Evolutionary conservation across 2,888 invertebrate genomes (phyloP), one percentile per base, ranked within the genome.

Genomic region (Parasteatoda lunata): DNA sequence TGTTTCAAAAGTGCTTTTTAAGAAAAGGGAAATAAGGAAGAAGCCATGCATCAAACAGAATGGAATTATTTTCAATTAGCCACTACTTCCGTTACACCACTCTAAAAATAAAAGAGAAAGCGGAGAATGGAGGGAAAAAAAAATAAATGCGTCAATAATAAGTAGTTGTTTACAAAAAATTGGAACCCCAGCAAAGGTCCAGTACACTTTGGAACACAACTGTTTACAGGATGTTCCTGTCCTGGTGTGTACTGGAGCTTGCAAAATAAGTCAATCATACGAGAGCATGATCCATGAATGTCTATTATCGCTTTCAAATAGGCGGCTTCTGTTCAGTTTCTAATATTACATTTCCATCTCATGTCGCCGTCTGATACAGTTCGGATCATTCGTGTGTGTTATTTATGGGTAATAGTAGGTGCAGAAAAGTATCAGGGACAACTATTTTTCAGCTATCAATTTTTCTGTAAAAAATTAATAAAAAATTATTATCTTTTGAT

Each of bases 251-350:
- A 85, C 65, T 80, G 77, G 80, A 85, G 80, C 85, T 77, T 85
- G 85, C 85, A 85, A 85, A 85, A 85, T 80, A 85, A 85, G 85
- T 85, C 85, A 85, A 80, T 85, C 85, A 85, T 80, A 54, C 48
- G 69, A 54, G 76, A 70, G 68, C n/a, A 30, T 73, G 80, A 66
- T 51, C 80, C 80, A 80, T 73, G 73, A 72, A 73, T 30, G 75
- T 47, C 75, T 59, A 69, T 75, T 64, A 79, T 71, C 48, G 49
- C 45, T 64, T 59, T 59, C 52, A 70, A 59, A 54, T 59, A 72
- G 47, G 7, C 75, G 48, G 81, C 81, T 81, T 81, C 81, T 81
- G 81, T 72, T 80, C 30, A n/a, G 45, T 59, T 59, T 30, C 30
- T 30, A 30, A 30, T 30, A 30, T 30, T 30, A 30, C 30, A 30